Evolutionary conservation across 2,113 vertebrate genomes (phyloP).

Genomic region (Microcebus murinus): DNA sequence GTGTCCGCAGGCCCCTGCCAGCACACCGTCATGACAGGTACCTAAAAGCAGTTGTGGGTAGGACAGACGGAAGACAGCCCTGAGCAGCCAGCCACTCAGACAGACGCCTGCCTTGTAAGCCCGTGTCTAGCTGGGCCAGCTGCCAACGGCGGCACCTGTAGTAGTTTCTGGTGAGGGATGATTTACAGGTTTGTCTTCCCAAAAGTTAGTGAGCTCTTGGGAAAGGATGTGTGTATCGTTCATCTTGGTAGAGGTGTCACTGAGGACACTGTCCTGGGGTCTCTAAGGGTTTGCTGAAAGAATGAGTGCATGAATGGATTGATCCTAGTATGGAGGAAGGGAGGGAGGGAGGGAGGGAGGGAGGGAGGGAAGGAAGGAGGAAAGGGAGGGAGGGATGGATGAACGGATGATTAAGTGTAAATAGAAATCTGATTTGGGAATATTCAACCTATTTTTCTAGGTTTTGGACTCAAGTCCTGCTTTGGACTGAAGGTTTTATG

Average conservation of each 20-base stretch:
- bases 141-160: fast-evolving
- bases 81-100: neutral
- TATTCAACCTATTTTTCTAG: too few relatives aligned
- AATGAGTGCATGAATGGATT: neutral
- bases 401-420: neutral
- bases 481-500: neutral
- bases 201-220: neutral
- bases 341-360: fast-evolving
- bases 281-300: neutral
- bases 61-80: neutral
- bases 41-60: neutral
- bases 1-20: too few relatives aligned
- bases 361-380: neutral
- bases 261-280: neutral
- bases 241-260: neutral
- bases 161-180: neutral
- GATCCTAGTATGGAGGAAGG: too few relatives aligned
- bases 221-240: too few relatives aligned
- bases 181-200: neutral
- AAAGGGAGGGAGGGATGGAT: neutral
- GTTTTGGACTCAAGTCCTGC: neutral
- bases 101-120: neutral
- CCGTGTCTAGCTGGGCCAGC: fast-evolving
- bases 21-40: fast-evolving
- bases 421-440: neutral